Percentiles rank a stretch among this genome's conserved stretches.
Evolutionary conservation across 2,797 vertebrate genomes (phyloP).

Genomic region (Paramormyrops hopkinsi): DNA sequence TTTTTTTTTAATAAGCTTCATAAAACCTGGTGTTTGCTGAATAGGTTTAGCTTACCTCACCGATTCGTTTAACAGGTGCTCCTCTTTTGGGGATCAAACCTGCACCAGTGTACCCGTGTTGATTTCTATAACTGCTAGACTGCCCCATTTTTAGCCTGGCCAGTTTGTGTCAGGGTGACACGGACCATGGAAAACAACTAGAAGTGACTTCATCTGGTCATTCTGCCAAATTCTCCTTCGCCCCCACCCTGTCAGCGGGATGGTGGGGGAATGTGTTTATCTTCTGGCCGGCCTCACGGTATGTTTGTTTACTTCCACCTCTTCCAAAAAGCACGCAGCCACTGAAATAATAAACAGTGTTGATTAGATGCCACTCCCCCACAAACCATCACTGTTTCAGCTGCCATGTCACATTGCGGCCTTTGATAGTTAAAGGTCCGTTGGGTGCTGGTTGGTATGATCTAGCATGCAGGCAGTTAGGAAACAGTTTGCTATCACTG

Average conservation of each 20-base stretch:
- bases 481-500: not conserved
- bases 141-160: not conserved
- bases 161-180: not conserved
- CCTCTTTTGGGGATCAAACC: not conserved
- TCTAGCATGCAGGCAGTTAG: not conserved
- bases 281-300: constrained; percentile 18
- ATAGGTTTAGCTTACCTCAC: not conserved
- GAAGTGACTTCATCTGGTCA: not conserved
- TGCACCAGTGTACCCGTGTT: not conserved
- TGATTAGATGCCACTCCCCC: constrained; percentile 27
- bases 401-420: not conserved
- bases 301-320: constrained; percentile 28
- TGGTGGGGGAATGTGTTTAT: constrained; percentile 27
- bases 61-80: not conserved
- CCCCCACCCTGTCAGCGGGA: not conserved
- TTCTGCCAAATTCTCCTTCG: not conserved
- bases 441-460: not conserved
- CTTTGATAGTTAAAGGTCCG: not conserved
- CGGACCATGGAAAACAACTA: not conserved
- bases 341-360: constrained; percentile 34
- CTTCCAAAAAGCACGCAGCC: constrained; percentile 23
- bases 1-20: not conserved
- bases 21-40: not conserved
- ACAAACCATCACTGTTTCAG: not conserved
- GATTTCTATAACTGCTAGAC: not conserved